Conservation (phyloP, 2,888 invertebrate species). For the Polia nebulosa region DNA sequence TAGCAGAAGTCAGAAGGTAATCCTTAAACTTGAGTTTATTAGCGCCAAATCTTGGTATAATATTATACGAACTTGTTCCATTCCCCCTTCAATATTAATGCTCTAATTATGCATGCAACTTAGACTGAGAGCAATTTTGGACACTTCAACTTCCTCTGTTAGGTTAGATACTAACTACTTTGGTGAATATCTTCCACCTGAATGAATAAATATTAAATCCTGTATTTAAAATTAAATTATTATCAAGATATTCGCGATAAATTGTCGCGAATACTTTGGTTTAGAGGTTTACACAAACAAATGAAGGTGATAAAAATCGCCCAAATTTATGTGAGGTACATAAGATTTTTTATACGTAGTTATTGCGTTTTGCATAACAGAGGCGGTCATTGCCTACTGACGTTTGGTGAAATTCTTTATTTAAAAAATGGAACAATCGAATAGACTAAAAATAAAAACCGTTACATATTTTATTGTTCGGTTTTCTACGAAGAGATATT, state of each 20-base stretch:
- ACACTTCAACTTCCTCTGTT: constrained; percentile 16
- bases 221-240: neutral
- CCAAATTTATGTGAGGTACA: neutral
- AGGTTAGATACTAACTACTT: constrained; percentile 8
- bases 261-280: neutral
- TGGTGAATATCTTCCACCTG: neutral
- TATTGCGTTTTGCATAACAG: no score
- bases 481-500: neutral
- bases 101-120: constrained; percentile 13
- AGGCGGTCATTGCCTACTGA: no score
- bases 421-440: no score
- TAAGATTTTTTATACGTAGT: no score
- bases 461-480: neutral
- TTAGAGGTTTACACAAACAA: neutral
- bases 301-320: neutral
- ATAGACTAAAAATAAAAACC: no score
- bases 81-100: neutral
- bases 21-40: neutral
- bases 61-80: neutral
- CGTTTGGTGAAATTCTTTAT: no score
- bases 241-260: no score
- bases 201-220: constrained; percentile 5
- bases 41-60: neutral
- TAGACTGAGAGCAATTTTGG: constrained; percentile 10
- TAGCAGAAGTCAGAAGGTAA: neutral